phyloP scores from a whole-genome alignment of 2,888 invertebrate genomes.

The Melinopterus prodromus region DNA sequence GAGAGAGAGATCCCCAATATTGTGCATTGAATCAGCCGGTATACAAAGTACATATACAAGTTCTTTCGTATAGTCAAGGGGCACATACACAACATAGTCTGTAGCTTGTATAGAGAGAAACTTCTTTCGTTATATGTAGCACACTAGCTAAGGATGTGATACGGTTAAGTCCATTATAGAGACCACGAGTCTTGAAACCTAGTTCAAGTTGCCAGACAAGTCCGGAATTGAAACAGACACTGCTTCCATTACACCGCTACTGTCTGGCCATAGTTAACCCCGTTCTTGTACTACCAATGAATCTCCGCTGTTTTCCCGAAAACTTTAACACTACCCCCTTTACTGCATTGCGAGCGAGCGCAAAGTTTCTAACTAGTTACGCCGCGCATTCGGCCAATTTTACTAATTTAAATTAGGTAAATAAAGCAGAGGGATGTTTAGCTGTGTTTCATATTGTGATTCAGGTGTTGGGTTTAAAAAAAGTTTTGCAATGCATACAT shows the following conservation, averaged over 20 bases:
- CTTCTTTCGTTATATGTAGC: not conserved
- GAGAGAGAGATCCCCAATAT: too few species aligned
- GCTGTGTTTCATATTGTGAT: not conserved
- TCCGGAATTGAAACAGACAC: not conserved
- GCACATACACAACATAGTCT: not conserved
- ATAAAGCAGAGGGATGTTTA: not conserved
- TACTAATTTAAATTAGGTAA: not conserved
- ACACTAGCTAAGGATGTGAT: not conserved
- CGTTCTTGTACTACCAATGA: constrained; percentile 4
- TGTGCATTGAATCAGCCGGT: too few species aligned
- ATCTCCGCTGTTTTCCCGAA: not conserved
- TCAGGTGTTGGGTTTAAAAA: not conserved
- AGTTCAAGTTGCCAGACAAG: not conserved
- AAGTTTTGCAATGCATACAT: too few species aligned
- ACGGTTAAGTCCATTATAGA: not conserved
- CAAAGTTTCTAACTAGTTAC: not conserved
- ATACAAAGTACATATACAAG: too few species aligned
- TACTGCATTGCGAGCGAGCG: constrained; percentile 4
- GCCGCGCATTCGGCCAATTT: not conserved
- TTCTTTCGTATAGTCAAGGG: not conserved
- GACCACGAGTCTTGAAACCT: not conserved
- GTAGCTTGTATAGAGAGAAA: not conserved
- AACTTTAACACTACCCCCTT: not conserved
- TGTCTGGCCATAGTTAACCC: not conserved
- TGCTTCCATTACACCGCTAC: not conserved